Conservation (phyloP, 2,888 invertebrate species). For the Phyto melanocephala region DNA sequence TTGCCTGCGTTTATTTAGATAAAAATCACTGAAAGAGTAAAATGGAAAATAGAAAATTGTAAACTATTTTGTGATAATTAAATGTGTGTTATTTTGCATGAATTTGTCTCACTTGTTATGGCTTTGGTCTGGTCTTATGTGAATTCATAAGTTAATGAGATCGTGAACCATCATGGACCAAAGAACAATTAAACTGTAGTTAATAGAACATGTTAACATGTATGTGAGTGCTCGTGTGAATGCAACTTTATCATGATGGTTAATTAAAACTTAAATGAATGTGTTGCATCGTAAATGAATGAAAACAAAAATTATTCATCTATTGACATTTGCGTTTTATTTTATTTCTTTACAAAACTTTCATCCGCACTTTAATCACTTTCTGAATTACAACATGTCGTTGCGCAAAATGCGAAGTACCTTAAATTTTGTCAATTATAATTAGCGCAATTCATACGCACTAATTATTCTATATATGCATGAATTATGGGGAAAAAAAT, state of each 20-base stretch:
- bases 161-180: background rate
- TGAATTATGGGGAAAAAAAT: too few relatives aligned
- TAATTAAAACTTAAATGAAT: conserved; percentile 52
- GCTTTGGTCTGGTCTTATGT: background rate
- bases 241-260: conserved; percentile 27
- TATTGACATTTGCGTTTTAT: conserved; percentile 37
- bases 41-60: too few relatives aligned
- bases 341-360: conserved; percentile 40
- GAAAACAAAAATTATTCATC: conserved; percentile 35
- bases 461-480: too few relatives aligned
- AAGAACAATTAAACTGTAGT: background rate
- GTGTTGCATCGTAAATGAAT: conserved; percentile 34
- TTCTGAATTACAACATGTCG: background rate
- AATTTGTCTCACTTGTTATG: too few relatives aligned
- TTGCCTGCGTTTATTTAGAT: too few relatives aligned
- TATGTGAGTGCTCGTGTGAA: too few relatives aligned
- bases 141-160: background rate
- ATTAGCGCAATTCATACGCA: too few relatives aligned
- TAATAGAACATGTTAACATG: background rate
- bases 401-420: too few relatives aligned
- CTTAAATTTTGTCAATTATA: too few relatives aligned
- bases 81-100: too few relatives aligned
- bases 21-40: too few relatives aligned
- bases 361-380: conserved; percentile 35
- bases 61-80: too few relatives aligned